A percentile compares a stretch with the other conserved stretches of the same genome.
These are phyloP conservation scores for Camptogramma bilineatum DNA, from an alignment of 2,888 invertebrate genomes.

Conservation along the genomic window DNA sequence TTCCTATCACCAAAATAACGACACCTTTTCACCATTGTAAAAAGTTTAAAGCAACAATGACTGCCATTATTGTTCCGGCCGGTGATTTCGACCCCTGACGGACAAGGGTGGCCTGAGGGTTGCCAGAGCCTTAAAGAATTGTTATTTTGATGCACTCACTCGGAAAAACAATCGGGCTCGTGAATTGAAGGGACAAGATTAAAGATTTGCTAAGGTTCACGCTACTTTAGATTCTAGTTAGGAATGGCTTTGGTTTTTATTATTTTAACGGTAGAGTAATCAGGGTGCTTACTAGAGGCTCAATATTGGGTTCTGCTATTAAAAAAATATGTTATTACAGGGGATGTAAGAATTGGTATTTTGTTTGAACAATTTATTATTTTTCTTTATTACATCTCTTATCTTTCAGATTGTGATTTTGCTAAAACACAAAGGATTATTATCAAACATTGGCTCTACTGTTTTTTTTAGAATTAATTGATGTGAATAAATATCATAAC, in stretches of 20 bases:
- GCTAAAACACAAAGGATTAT: too few species aligned
- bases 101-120: conserved; percentile 55
- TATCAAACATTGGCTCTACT: too few species aligned
- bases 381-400: background rate
- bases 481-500: too few species aligned
- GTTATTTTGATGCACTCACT: conserved; percentile 82
- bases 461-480: too few species aligned
- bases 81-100: conserved; percentile 44
- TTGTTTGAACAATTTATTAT: background rate
- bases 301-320: background rate
- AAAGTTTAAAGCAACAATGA: conserved; percentile 35
- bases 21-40: conserved; percentile 22
- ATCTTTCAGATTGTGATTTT: too few species aligned
- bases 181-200: conserved; percentile 75
- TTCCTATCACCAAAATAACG: conserved; percentile 8
- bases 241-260: conserved; percentile 43
- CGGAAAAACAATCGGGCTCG: conserved; percentile 80
- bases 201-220: conserved; percentile 73
- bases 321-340: background rate
- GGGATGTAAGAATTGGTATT: background rate
- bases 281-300: background rate
- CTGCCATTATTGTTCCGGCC: conserved; percentile 40
- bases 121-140: conserved; percentile 73
- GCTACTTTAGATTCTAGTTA: conserved; percentile 58
- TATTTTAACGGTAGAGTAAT: conserved; percentile 30